Base-by-base conservation (phyloP, 2,888 invertebrate genomes). In the Argyresthia goedartella region DNA sequence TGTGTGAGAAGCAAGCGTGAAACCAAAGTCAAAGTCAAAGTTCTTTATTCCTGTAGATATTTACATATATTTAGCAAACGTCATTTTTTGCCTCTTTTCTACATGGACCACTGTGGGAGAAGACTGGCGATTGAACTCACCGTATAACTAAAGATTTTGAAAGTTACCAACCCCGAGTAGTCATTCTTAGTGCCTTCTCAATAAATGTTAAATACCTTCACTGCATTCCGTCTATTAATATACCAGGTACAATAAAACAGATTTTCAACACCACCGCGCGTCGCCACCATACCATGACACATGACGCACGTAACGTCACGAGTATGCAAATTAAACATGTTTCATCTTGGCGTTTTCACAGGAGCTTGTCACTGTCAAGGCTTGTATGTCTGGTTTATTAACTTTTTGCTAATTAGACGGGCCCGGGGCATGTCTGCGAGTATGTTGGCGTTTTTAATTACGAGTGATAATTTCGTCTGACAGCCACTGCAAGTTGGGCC, bases 361-460 rank as follows among this genome's bases (percentile, higher is more conserved):
- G 75, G 74, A 73, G 79, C 82, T 63, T 76, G 82, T 86, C 84
- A 84, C 79, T 85, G 86, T 85, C 86, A 76, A 69, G 74, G 36
- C 74, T 56, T 68, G 72, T 73, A 71, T 68, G 81, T 80, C 78
- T 81, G 52, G 47, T 82, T 81, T 82, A 84, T 84, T 84, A 86
- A 84, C 84, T 84, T 85, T 84, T 84, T 85, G 81, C 80, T 84
- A 85, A 84, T 85, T 84, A 84, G 81, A 80, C 80, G 76, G 73
- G 76, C 76, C 66, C 65, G 69, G 25, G 71, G 74, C 75, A 65
- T 69, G 79, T 78, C 76, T 79, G 73, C 71, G 77, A 73, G 79
- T 77, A 70, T 79, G 81, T 84, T 81, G 81, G 85, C 78, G 79
- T 86, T 85, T 85, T 84, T 84, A 84, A 86, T 82, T 86, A 84